A percentile compares a stretch with the other conserved stretches of the same genome.
Conservation (phyloP, 2,113 vertebrate genomes). For the Laticauda laticaudata region DNA sequence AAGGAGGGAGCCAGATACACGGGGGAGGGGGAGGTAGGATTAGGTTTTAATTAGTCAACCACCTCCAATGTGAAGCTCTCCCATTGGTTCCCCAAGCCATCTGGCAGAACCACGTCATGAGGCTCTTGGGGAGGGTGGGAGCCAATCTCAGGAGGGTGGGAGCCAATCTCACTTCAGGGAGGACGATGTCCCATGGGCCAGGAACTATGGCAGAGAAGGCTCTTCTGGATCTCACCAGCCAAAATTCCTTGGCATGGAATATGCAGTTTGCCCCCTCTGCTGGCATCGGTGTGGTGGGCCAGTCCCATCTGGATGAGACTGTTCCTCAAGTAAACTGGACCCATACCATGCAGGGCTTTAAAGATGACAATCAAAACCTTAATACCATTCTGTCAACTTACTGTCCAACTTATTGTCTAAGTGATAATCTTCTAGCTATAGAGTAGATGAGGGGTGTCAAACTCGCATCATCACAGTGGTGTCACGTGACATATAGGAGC, state of each 20-base stretch:
- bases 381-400: not conserved
- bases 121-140: not conserved
- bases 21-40: not conserved
- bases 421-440: not conserved
- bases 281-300: not conserved
- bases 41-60: not conserved
- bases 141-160: not conserved
- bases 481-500: no score
- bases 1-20: not conserved
- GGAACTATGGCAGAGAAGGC: not conserved
- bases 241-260: not conserved
- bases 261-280: not conserved
- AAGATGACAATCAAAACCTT: not conserved
- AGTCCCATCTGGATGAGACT: not conserved
- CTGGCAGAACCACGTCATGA: not conserved
- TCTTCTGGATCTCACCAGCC: not conserved
- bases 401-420: not conserved
- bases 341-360: not conserved
- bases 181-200: not conserved
- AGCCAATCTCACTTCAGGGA: not conserved
- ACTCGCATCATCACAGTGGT: no score
- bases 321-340: not conserved
- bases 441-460: not conserved
- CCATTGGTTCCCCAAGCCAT: not conserved
- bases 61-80: not conserved